phyloP scores from a whole-genome alignment of 1,140 invertebrate species.

The Branchinecta lynchi region DNA sequence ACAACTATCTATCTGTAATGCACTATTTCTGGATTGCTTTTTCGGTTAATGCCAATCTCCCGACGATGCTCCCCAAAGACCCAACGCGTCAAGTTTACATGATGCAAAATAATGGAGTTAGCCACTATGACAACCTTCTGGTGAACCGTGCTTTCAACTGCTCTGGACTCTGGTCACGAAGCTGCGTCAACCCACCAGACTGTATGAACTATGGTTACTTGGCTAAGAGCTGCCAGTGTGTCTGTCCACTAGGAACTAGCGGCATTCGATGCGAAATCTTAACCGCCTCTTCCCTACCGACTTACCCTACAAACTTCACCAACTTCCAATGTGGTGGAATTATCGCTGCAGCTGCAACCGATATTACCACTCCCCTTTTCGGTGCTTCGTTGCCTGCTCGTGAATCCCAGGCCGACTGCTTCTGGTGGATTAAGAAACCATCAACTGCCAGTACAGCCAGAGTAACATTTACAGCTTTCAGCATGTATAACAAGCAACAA shows the following conservation, averaged over 20 bases:
- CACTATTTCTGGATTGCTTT: not conserved
- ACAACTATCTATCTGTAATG: not conserved
- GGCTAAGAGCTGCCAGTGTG: not conserved
- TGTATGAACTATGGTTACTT: not conserved
- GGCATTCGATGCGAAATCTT: not conserved
- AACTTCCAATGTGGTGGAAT: no score
- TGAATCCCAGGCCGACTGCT: no score
- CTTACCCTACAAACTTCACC: not conserved
- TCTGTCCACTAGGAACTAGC: not conserved
- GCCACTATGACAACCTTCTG: not conserved
- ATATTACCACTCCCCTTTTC: no score
- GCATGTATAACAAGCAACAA: no score
- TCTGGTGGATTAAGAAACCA: no score
- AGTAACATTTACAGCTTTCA: no score
- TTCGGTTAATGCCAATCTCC: not conserved
- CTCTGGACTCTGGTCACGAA: not conserved
- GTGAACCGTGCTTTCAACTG: not conserved
- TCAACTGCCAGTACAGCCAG: no score
- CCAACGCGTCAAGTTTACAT: not conserved
- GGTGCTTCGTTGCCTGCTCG: no score
- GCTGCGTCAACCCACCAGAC: not conserved
- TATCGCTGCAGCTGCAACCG: no score
- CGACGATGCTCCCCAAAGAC: not conserved
- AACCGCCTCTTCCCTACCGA: not conserved
- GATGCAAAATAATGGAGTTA: not conserved